A percentile compares a stretch with the other conserved stretches of the same genome.
phyloP scores from a whole-genome alignment of 2,797 vertebrate genomes.

The Gymnodraco acuticeps region DNA sequence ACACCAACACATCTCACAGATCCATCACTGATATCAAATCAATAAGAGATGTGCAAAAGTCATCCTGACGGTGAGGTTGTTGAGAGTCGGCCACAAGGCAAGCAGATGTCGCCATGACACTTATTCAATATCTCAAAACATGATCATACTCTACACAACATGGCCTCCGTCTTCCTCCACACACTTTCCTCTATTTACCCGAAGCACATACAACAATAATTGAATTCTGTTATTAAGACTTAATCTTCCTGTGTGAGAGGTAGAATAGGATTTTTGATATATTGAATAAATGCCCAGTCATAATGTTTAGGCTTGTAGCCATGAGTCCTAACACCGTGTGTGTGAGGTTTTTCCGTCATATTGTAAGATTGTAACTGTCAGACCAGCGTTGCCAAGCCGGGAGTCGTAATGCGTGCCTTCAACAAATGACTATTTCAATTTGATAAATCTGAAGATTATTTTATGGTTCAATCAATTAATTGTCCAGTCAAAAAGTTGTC shows the following conservation, averaged over 20 bases:
- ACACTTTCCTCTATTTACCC: constrained; percentile 19
- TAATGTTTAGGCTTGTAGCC: constrained; percentile 22
- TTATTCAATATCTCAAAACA: constrained; percentile 52
- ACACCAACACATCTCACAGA: constrained; percentile 27
- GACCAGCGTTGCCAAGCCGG: too few relatives aligned
- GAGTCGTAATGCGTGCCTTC: neutral
- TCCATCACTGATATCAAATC: constrained; percentile 46
- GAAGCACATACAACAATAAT: constrained; percentile 44
- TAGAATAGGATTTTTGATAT: constrained; percentile 36
- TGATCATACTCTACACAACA: constrained; percentile 24
- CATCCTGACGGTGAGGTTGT: constrained; percentile 24
- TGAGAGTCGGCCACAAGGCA: constrained; percentile 11
- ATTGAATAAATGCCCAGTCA: constrained; percentile 51
- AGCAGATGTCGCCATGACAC: constrained; percentile 48
- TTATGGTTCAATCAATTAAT: too few relatives aligned
- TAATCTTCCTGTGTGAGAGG: constrained; percentile 27
- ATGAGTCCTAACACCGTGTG: constrained; percentile 9
- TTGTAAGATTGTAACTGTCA: neutral
- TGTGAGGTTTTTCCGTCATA: neutral
- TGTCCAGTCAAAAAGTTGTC: too few relatives aligned
- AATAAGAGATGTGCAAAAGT: constrained; percentile 41
- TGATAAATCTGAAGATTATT: too few relatives aligned
- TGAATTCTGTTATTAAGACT: constrained; percentile 41
- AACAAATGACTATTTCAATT: too few relatives aligned
- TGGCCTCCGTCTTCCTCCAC: constrained; percentile 15